Percentiles rank a stretch among this genome's conserved stretches.
These are phyloP conservation scores for Beaufortia kweichowensis DNA, from an alignment of 2,113 vertebrate species.

Conservation along the genomic window DNA sequence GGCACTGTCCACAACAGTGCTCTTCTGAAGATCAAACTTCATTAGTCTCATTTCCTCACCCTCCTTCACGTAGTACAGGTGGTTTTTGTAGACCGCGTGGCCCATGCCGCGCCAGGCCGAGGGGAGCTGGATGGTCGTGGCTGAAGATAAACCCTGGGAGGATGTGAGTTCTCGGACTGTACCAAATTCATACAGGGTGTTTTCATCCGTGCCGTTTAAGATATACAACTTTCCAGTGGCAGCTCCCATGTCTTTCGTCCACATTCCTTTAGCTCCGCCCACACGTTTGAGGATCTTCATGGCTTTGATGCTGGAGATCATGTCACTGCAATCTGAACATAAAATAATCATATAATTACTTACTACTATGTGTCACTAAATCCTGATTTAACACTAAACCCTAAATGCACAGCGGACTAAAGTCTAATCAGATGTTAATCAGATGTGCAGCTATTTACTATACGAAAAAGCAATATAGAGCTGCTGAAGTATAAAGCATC, in stretches of 20 bases:
- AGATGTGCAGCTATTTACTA: background rate
- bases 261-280: slow-evolving; percentile 82
- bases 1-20: slow-evolving; percentile 80
- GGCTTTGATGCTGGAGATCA: slow-evolving; percentile 88
- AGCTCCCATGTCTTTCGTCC: slow-evolving; percentile 84
- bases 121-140: slow-evolving; percentile 80
- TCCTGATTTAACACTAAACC: slow-evolving; percentile 18
- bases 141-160: slow-evolving; percentile 79
- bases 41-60: slow-evolving; percentile 79
- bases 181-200: slow-evolving; percentile 83
- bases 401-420: slow-evolving; percentile 14
- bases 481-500: slow-evolving; percentile 22
- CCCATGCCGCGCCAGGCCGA: slow-evolving; percentile 88
- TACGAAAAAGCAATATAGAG: slow-evolving; percentile 20
- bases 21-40: slow-evolving; percentile 85
- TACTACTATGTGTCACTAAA: background rate
- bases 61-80: slow-evolving; percentile 83
- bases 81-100: slow-evolving; percentile 81
- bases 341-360: too few species aligned
- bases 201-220: slow-evolving; percentile 82
- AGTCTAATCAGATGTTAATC: slow-evolving; percentile 13
- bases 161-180: slow-evolving; percentile 85
- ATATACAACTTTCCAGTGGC: slow-evolving; percentile 85
- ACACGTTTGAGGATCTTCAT: slow-evolving; percentile 96
- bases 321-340: slow-evolving; percentile 86